phyloP scores from a whole-genome alignment of 2,888 invertebrate genomes.

The Pseudococcus longispinus region DNA sequence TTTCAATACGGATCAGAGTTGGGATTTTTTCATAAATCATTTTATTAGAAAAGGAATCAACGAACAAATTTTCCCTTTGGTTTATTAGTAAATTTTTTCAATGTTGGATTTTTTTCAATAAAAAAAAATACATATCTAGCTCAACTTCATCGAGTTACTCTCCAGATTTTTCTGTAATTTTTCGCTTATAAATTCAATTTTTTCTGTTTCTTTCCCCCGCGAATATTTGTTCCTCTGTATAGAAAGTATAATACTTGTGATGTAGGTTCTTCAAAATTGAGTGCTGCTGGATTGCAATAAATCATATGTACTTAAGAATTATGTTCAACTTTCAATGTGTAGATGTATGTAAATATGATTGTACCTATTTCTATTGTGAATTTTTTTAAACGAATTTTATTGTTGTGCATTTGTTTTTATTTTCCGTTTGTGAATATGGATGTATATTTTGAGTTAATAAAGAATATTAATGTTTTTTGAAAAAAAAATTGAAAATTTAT shows the following conservation, averaged over 20 bases:
- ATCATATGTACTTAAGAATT: constrained; percentile 30
- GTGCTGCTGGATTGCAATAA: constrained; percentile 15
- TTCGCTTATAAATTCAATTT: background rate
- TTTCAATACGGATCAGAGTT: background rate
- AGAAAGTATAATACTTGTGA: background rate
- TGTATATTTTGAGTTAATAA: constrained; percentile 32
- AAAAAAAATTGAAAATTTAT: constrained; percentile 8
- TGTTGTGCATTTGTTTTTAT: constrained; percentile 43
- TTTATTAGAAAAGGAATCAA: background rate
- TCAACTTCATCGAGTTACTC: background rate
- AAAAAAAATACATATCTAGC: background rate
- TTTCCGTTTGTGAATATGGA: constrained; percentile 33
- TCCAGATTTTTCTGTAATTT: background rate
- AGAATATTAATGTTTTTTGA: constrained; percentile 24
- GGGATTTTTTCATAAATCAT: background rate
- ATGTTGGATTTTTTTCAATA: background rate
- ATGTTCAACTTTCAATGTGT: constrained; percentile 22
- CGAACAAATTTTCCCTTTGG: background rate
- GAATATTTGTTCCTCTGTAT: background rate
- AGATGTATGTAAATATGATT: background rate
- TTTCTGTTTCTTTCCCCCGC: background rate
- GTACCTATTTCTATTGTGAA: constrained; percentile 6
- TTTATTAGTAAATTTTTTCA: background rate
- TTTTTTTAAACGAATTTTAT: constrained; percentile 12
- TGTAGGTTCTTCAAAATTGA: background rate